Percentiles rank a stretch among this genome's conserved stretches.
These are phyloP conservation scores for Druceiella hillmani DNA, from an alignment of 2,888 invertebrate species.

Conservation along the genomic window DNA sequence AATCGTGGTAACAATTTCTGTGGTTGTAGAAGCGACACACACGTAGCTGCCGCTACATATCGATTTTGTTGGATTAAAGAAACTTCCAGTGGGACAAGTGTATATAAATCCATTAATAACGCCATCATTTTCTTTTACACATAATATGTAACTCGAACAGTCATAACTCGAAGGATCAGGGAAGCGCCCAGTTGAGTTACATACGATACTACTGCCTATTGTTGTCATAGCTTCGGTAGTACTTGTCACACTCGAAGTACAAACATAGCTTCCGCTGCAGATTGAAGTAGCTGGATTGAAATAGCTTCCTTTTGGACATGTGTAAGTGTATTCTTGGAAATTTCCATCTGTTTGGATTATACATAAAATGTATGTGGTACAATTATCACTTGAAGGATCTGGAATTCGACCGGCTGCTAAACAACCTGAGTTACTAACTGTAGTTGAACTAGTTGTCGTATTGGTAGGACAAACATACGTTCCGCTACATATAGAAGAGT, in stretches of 20 bases:
- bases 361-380: constrained; percentile 22
- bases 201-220: constrained; percentile 27
- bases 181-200: constrained; percentile 34
- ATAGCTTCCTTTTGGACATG: constrained; percentile 15
- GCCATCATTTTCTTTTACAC: not conserved
- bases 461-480: too few relatives aligned
- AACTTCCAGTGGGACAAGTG: not conserved
- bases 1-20: not conserved
- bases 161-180: not conserved
- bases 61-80: not conserved
- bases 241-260: constrained; percentile 25
- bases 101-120: not conserved
- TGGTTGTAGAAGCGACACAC: not conserved
- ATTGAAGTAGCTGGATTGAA: constrained; percentile 20
- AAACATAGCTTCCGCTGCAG: constrained; percentile 25
- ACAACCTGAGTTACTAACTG: constrained; percentile 17
- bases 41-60: constrained; percentile 2
- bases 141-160: not conserved
- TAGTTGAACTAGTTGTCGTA: not conserved
- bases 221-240: constrained; percentile 8
- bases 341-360: constrained; percentile 13
- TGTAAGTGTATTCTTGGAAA: constrained; percentile 13
- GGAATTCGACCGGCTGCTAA: constrained; percentile 18
- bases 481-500: too few relatives aligned
- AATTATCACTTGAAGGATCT: constrained; percentile 23